phyloP scores from a whole-genome alignment of 1,140 invertebrate genomes.

The Hylyphantes graminicola region DNA sequence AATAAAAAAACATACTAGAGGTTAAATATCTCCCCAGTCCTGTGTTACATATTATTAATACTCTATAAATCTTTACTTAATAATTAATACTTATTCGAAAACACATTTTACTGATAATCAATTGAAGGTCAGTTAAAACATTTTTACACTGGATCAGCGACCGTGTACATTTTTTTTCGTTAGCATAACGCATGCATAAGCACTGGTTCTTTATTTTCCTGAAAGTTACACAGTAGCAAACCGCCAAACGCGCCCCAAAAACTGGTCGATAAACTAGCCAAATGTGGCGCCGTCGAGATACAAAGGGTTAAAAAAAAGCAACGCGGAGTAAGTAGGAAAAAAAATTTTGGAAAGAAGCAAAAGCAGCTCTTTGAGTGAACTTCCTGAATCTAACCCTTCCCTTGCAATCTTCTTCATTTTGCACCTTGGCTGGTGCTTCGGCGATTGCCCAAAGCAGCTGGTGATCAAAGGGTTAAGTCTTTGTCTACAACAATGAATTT shows the following conservation, averaged over 20 bases:
- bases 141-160: too few species aligned
- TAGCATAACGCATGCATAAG: too few species aligned
- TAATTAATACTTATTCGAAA: too few species aligned
- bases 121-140: too few species aligned
- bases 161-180: too few species aligned
- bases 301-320: slow-evolving; percentile 30
- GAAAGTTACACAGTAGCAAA: too few species aligned
- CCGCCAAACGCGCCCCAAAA: slow-evolving; percentile 9
- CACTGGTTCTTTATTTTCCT: too few species aligned
- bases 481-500: slow-evolving; percentile 49
- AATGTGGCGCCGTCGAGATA: slow-evolving; percentile 19
- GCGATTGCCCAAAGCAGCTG: slow-evolving; percentile 53
- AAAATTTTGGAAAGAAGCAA: slow-evolving; percentile 16
- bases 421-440: slow-evolving; percentile 6
- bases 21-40: too few species aligned
- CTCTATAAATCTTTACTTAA: too few species aligned
- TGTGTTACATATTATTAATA: too few species aligned
- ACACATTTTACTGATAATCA: too few species aligned
- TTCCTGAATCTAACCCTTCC: slow-evolving; percentile 34
- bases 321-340: slow-evolving; percentile 4
- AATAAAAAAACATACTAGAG: too few species aligned
- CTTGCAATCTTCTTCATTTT: background rate
- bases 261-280: slow-evolving; percentile 44
- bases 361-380: slow-evolving; percentile 32
- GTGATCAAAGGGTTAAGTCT: slow-evolving; percentile 57